Conservation (phyloP, 2,888 invertebrate species). For the Acanthosoma haemorrhoidale region DNA sequence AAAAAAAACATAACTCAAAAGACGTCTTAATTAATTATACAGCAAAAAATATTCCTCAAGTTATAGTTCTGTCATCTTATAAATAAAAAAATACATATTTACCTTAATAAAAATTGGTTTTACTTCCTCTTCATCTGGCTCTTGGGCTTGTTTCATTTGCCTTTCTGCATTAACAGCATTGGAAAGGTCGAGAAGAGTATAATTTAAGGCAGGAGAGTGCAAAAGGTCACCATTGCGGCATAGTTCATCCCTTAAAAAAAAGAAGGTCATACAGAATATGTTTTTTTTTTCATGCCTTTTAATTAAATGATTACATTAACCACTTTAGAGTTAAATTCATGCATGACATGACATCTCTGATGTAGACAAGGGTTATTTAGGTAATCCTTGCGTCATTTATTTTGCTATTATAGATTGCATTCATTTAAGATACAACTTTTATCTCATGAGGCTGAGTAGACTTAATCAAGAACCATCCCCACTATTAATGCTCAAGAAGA, state of each 20-base stretch:
- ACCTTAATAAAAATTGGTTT: conserved; percentile 33
- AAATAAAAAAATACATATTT: not conserved
- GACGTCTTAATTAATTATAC: not conserved
- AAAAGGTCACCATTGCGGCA: conserved; percentile 75
- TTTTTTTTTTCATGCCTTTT: not conserved
- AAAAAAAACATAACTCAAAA: no score
- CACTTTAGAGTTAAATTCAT: no score
- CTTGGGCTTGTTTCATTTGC: conserved; percentile 69
- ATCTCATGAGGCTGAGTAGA: no score
- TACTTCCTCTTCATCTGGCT: conserved; percentile 45
- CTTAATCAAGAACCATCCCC: no score
- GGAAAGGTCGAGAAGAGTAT: conserved; percentile 68
- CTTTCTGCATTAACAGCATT: conserved; percentile 69
- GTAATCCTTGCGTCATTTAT: no score
- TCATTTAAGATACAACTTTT: no score
- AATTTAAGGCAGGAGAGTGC: conserved; percentile 79
- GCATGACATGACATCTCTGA: not conserved
- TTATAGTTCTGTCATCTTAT: not conserved
- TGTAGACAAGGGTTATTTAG: not conserved
- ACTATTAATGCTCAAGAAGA: no score
- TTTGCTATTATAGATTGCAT: no score
- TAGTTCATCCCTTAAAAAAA: conserved; percentile 55
- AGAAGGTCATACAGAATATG: not conserved
- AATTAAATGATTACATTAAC: no score
- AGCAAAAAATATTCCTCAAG: not conserved